These are phyloP conservation scores for Enteromius viviparus DNA, from an alignment of 2,797 vertebrate genomes.

Conservation along the genomic window DNA sequence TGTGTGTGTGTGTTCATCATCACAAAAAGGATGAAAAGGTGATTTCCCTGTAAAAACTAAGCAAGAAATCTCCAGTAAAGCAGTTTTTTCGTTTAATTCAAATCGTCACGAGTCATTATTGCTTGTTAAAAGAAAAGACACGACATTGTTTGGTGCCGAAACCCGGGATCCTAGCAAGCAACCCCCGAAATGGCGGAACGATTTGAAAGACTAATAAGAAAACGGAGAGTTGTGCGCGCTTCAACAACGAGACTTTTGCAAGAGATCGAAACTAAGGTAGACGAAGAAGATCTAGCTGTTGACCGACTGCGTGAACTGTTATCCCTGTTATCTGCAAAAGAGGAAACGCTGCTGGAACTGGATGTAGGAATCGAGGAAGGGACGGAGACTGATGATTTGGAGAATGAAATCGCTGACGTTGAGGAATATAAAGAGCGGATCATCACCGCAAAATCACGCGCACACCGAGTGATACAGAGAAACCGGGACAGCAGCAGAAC, in stretches of 20 bases:
- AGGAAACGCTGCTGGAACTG: slow-evolving; percentile 25
- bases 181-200: too few relatives aligned
- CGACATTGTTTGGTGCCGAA: too few relatives aligned
- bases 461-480: slow-evolving; percentile 11
- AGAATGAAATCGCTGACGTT: neutral
- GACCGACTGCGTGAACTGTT: slow-evolving; percentile 5
- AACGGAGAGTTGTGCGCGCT: neutral
- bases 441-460: neutral
- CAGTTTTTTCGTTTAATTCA: too few relatives aligned
- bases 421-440: slow-evolving; percentile 25
- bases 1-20: too few relatives aligned
- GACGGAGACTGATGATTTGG: slow-evolving; percentile 13
- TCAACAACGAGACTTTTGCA: slow-evolving; percentile 28
- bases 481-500: neutral
- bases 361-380: neutral
- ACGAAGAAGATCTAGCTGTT: neutral
- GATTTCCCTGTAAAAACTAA: too few relatives aligned
- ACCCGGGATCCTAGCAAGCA: too few relatives aligned
- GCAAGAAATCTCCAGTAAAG: too few relatives aligned
- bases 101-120: too few relatives aligned
- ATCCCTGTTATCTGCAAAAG: slow-evolving; percentile 28
- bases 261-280: slow-evolving; percentile 17
- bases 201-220: neutral
- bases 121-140: too few relatives aligned
- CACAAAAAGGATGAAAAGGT: too few relatives aligned